Percentiles rank a stretch among this genome's conserved stretches.
Conservation (phyloP, 2,797 vertebrate species). For the Rachycentron canadum region DNA sequence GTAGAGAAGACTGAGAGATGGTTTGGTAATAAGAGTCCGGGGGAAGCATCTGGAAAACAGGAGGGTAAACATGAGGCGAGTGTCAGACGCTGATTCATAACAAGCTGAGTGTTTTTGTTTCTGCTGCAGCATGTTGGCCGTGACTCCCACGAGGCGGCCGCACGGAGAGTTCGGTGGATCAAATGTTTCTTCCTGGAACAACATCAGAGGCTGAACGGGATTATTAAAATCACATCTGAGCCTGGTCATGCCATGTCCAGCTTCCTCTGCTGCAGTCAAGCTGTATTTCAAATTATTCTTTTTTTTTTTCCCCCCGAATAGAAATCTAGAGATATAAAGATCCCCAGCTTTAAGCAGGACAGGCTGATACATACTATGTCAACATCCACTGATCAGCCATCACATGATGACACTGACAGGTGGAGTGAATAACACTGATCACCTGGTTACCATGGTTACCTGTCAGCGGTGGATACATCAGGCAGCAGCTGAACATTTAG, state of each 20-base stretch:
- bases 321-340: neutral
- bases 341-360: neutral
- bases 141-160: constrained; percentile 3
- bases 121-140: neutral
- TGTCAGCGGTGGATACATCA: no score
- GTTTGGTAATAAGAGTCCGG: neutral
- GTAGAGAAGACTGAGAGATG: neutral
- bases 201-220: constrained; percentile 38
- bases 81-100: constrained; percentile 3
- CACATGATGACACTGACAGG: no score
- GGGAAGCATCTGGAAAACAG: constrained; percentile 18
- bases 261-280: constrained; percentile 1
- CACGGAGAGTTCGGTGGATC: constrained; percentile 18
- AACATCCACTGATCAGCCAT: neutral
- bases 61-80: constrained; percentile 12
- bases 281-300: neutral
- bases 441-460: no score
- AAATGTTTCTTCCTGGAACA: constrained; percentile 30
- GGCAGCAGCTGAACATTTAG: no score
- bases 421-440: no score
- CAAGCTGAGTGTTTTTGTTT: constrained; percentile 1
- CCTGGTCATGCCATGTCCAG: neutral
- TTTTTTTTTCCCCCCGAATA: neutral
- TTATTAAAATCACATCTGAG: constrained; percentile 38
- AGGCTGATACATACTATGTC: neutral